Evolutionary conservation across 2,888 invertebrate genomes (phyloP).

Genomic region (Platycnemis pennipes): DNA sequence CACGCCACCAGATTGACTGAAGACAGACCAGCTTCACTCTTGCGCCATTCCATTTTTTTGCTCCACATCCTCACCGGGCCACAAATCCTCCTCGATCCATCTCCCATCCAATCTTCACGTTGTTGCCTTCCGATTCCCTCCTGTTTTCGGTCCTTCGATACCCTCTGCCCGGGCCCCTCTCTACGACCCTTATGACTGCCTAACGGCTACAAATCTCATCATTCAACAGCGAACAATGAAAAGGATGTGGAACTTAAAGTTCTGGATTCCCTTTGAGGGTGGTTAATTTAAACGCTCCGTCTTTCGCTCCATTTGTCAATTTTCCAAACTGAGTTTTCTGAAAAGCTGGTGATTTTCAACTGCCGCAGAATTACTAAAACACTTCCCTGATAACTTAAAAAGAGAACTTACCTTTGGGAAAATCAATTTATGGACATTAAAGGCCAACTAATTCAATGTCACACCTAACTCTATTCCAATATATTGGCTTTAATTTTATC

Average conservation of each 20-base stretch:
- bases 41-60: constrained; percentile 4
- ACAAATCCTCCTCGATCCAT: neutral
- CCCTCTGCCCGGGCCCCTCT: neutral
- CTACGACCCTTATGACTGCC: neutral
- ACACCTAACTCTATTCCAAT: no score
- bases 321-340: no score
- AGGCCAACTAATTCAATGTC: no score
- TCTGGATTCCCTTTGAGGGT: neutral
- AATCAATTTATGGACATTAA: no score
- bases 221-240: neutral
- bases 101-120: neutral
- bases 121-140: neutral
- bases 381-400: no score
- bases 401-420: no score
- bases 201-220: neutral
- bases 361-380: no score
- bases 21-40: constrained; percentile 25
- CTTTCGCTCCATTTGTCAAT: no score
- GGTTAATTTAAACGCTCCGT: neutral
- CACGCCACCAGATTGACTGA: constrained; percentile 66
- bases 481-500: no score
- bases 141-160: neutral
- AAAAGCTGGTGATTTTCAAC: no score
- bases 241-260: neutral
- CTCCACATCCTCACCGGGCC: neutral